These are phyloP conservation scores for Anguilla marmorata DNA, from an alignment of 2,797 vertebrate species.

Conservation along the genomic window DNA sequence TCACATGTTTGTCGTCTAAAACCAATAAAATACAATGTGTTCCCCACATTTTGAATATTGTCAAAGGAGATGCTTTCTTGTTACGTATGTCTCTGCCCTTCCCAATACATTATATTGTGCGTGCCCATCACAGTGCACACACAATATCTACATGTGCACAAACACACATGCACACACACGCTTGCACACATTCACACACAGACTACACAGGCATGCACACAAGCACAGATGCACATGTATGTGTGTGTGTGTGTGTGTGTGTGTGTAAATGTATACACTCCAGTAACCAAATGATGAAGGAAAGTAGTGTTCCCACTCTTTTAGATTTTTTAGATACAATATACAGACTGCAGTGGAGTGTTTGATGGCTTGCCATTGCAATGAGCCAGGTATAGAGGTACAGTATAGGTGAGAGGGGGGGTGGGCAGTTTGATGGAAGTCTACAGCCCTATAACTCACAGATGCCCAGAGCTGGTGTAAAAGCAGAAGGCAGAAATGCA, in stretches of 20 bases:
- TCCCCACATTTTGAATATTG: constrained; percentile 10
- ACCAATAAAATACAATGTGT: constrained; percentile 12
- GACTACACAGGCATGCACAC: not conserved
- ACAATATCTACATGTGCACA: not conserved
- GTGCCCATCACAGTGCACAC: not conserved
- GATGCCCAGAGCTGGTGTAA: constrained; percentile 28
- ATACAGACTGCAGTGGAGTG: not conserved
- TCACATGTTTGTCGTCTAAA: constrained; percentile 4
- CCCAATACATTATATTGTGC: not conserved
- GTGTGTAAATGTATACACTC: too few species aligned
- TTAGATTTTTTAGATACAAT: not conserved
- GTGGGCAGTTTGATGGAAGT: constrained; percentile 30
- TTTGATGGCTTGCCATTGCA: not conserved
- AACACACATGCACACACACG: not conserved
- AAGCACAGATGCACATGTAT: too few species aligned
- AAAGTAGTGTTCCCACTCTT: not conserved
- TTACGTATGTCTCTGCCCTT: not conserved
- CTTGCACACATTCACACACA: not conserved
- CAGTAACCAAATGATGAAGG: not conserved
- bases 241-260: too few species aligned
- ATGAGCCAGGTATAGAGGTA: not conserved
- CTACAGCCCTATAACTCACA: constrained; percentile 37
- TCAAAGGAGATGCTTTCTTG: not conserved
- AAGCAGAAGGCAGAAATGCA: constrained; percentile 17
- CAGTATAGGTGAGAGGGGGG: not conserved